A percentile compares a stretch with the other conserved stretches of the same genome.
Conservation (phyloP, 2,797 vertebrate genomes). For the Trematomus bernacchii region DNA sequence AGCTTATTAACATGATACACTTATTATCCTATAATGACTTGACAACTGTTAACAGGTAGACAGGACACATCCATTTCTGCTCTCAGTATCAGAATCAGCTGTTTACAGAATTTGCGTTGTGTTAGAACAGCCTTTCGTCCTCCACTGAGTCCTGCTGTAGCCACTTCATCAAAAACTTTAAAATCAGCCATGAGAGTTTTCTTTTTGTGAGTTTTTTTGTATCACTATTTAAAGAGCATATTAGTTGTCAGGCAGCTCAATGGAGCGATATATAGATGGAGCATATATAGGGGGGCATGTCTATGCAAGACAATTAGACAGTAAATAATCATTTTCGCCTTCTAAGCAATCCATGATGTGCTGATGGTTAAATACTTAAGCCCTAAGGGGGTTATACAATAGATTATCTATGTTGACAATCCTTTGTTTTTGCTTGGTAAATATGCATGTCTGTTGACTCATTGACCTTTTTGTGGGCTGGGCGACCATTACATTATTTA, state of each 20-base stretch:
- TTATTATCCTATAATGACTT: neutral
- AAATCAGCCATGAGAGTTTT: neutral
- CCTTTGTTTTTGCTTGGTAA: neutral
- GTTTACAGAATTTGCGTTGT: neutral
- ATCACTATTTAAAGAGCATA: neutral
- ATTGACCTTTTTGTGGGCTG: neutral
- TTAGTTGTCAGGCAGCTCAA: slow-evolving; percentile 22
- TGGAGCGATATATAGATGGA: slow-evolving; percentile 4
- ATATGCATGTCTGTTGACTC: neutral
- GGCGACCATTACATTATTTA: no score
- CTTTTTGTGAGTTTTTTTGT: slow-evolving; percentile 3
- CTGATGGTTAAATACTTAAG: neutral
- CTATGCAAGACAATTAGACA: slow-evolving; percentile 21
- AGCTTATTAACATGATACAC: neutral
- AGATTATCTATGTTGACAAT: neutral
- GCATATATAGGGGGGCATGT: neutral
- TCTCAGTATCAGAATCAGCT: neutral
- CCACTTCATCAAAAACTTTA: slow-evolving; percentile 15
- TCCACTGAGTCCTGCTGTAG: neutral
- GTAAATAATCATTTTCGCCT: neutral
- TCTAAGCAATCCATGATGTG: neutral
- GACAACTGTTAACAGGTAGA: neutral
- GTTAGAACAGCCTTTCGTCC: neutral
- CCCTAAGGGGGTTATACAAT: neutral
- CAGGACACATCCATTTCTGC: neutral